These are phyloP conservation scores for Lepidurus arcticus DNA, from an alignment of 1,140 invertebrate species.

Conservation along the genomic window DNA sequence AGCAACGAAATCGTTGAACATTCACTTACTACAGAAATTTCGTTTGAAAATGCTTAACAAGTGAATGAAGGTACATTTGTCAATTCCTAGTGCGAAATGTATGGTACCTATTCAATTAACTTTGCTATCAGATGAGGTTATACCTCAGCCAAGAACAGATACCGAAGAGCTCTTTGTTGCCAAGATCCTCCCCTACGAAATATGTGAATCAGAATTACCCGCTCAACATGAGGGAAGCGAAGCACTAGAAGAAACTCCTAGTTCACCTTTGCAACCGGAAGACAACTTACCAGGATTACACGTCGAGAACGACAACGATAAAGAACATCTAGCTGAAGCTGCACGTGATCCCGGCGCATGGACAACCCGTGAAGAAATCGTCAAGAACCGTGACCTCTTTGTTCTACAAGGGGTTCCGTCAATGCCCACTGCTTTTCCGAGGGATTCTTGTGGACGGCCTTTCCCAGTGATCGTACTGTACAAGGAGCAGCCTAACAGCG, in stretches of 20 bases:
- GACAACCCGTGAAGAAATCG: conserved; percentile 24
- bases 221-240: neutral
- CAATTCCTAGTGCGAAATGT: neutral
- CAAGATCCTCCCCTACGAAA: neutral
- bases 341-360: conserved; percentile 23
- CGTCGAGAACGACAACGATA: neutral
- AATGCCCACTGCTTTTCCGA: neutral
- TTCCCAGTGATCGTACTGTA: neutral
- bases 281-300: neutral
- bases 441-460: conserved; percentile 25
- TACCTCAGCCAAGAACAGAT: neutral
- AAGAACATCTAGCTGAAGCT: neutral
- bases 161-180: neutral
- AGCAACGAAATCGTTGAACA: neutral
- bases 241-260: neutral
- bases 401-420: conserved; percentile 1
- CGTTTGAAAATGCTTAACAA: neutral
- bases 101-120: conserved; percentile 1
- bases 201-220: neutral
- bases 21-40: neutral
- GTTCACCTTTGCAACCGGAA: neutral
- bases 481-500: conserved; percentile 14
- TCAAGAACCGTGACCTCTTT: conserved; percentile 23
- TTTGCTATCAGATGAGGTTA: neutral
- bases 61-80: neutral